These are phyloP conservation scores for Paelopatides confundens DNA, from an alignment of 53 echinoderm and acorn worm genomes.

Conservation along the genomic window DNA sequence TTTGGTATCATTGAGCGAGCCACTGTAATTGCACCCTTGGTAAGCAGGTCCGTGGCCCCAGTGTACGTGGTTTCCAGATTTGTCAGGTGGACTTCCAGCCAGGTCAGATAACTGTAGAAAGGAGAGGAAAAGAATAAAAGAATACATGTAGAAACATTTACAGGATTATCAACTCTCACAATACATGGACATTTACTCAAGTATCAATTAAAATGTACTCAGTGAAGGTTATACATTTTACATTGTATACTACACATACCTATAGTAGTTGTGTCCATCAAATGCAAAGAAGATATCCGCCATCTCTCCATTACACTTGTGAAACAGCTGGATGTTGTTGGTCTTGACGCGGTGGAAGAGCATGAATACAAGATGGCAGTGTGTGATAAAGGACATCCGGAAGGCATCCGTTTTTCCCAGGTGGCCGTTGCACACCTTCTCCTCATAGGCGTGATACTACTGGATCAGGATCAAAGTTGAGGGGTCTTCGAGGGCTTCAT, in stretches of 20 bases:
- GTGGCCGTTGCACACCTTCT: constrained; percentile 63
- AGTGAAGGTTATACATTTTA: background rate
- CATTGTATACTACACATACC: constrained; percentile 35
- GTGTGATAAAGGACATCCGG: constrained; percentile 56
- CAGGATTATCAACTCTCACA: too few relatives aligned
- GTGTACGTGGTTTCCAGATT: constrained; percentile 26
- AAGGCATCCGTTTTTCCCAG: constrained; percentile 67
- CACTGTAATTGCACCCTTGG: constrained; percentile 24
- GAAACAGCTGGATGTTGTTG: constrained; percentile 57
- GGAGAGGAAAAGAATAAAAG: background rate
- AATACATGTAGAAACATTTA: too few relatives aligned
- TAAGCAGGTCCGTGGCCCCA: constrained; percentile 23
- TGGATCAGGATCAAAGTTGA: constrained; percentile 38
- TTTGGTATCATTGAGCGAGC: constrained; percentile 39
- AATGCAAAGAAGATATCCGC: constrained; percentile 62
- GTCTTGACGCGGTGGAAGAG: constrained; percentile 45
- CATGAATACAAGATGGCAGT: constrained; percentile 54
- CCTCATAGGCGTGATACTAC: constrained; percentile 47
- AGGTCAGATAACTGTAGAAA: constrained; percentile 22
- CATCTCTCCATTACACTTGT: constrained; percentile 59
- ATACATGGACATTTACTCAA: too few relatives aligned
- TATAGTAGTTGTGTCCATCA: constrained; percentile 69
- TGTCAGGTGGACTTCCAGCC: constrained; percentile 26
- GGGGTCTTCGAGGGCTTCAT: constrained; percentile 51
- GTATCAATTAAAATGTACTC: too few relatives aligned